These are phyloP conservation scores for Aplysina aerophoba DNA, from an alignment of 37 sponge, comb jelly and placozoan species.

Conservation along the genomic window DNA sequence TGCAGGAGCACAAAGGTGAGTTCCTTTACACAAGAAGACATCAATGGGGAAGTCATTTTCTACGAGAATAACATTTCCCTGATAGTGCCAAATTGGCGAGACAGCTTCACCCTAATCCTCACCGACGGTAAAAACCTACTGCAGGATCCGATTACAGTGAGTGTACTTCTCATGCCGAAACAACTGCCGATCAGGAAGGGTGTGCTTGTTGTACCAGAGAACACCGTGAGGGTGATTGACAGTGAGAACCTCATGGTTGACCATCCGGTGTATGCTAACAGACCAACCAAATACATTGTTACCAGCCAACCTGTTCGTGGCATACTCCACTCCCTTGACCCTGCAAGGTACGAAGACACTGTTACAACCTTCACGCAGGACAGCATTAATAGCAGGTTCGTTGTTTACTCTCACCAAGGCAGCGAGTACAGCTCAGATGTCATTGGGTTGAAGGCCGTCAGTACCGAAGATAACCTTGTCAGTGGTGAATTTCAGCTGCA, in stretches of 20 bases:
- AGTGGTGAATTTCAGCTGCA: neutral
- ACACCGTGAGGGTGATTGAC: neutral
- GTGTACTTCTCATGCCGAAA: conserved; percentile 47
- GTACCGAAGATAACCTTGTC: neutral
- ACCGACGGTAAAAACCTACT: conserved; percentile 40
- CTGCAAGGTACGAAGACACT: neutral
- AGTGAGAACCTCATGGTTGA: conserved; percentile 10
- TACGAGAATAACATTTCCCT: conserved; percentile 26
- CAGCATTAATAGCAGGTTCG: conserved; percentile 18
- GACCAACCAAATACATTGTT: neutral
- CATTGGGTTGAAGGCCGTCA: conserved; percentile 31
- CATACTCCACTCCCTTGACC: neutral
- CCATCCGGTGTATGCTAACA: conserved; percentile 30
- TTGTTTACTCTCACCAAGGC: conserved; percentile 52
- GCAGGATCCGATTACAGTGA: neutral
- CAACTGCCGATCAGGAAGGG: conserved; percentile 13
- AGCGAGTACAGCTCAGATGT: conserved; percentile 30
- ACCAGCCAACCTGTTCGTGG: conserved; percentile 9
- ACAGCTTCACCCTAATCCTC: conserved; percentile 45
- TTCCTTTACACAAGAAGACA: conserved; percentile 46
- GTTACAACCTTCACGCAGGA: conserved; percentile 27
- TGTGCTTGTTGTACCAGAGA: conserved; percentile 27
- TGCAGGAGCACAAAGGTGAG: neutral
- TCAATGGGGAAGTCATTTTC: conserved; percentile 24
- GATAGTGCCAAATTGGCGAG: neutral